Base-by-base conservation (phyloP, 2,797 vertebrate species). In the Peromyscus eremicus region DNA sequence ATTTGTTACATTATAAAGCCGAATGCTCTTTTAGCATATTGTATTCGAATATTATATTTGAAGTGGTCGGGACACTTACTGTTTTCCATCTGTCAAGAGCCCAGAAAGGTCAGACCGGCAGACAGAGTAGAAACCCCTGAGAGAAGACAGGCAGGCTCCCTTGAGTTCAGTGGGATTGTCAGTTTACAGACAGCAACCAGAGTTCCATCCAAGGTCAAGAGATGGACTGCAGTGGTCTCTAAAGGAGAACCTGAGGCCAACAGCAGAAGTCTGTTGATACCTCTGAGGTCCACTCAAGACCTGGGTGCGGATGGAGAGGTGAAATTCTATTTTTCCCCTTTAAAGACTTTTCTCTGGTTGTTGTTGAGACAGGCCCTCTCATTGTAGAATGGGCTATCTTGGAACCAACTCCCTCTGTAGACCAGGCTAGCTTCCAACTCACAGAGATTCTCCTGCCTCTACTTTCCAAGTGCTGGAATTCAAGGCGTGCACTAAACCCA, bases 1-100 rank as follows among this genome's bases (percentile, higher is more conserved):
- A 55, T 43, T 75, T 93, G n/a, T 43, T 81, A 27, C 23, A 8
- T 11, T 64, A 60, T 64, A 95, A 62, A 91, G 43, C 46, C 71
- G 77, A 79, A 64, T 49, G 49, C 10, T 49, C 6, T 49, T 12
- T 49, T 49, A 49, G 49, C 49, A 49, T 49, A 49, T 49, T 49
- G 10, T 49, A 49, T 49, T 49, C 49, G 57, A 43, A 2, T 90
- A 64, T 80, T 46, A 3, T 76, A 43, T 88, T 87, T 37, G 37
- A 93, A 89, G 32, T 52, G 49, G 25, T 80, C 25, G 1, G 29
- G n/a, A 57, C 3, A 49, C 62, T 66, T 64, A 43, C 11, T 27
- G 12, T 68, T 17, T n/a, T n/a, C 13, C 70, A 0, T 40, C 49
- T 70, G 11, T 40, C 81, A 86, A 80, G 66, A 82, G 37, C 5